Conservation (phyloP, 2,888 invertebrate species). For the Drosophila neoperkinsi region DNA sequence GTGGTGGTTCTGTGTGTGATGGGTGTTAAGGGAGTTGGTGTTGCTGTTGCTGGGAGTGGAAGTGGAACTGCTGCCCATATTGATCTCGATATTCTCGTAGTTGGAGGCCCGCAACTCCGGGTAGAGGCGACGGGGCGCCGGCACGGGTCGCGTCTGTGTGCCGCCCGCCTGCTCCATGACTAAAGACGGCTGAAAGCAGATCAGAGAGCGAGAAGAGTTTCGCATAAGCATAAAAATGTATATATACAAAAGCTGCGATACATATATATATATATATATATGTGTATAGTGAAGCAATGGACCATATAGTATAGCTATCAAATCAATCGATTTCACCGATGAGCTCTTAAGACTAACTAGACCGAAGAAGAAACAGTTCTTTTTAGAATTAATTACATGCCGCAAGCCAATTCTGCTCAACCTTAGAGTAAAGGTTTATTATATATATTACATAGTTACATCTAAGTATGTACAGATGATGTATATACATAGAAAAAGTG, state of each 20-base stretch:
- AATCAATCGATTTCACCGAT: neutral
- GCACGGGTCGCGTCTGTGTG: constrained; percentile 78
- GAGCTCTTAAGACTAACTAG: neutral
- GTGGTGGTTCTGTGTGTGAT: constrained; percentile 28
- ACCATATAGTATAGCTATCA: neutral
- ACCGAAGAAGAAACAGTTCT: neutral
- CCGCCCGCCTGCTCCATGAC: constrained; percentile 59
- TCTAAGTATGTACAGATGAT: neutral
- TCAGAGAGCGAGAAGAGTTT: constrained; percentile 1
- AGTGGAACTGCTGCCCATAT: constrained; percentile 52
- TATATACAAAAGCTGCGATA: constrained; percentile 28
- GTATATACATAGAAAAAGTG: neutral
- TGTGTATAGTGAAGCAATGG: neutral
- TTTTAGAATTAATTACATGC: neutral
- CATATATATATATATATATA: neutral
- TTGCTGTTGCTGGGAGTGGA: constrained; percentile 6
- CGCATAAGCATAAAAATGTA: constrained; percentile 29
- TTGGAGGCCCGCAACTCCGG: constrained; percentile 78
- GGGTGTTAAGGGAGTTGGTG: constrained; percentile 49
- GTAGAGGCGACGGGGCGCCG: constrained; percentile 83
- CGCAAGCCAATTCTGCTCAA: neutral
- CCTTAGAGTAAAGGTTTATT: neutral
- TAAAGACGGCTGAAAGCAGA: constrained; percentile 14
- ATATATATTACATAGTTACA: neutral
- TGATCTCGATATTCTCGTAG: constrained; percentile 84